Base-by-base conservation (phyloP, 1,140 invertebrate genomes). In the Hycleus cichorii region DNA sequence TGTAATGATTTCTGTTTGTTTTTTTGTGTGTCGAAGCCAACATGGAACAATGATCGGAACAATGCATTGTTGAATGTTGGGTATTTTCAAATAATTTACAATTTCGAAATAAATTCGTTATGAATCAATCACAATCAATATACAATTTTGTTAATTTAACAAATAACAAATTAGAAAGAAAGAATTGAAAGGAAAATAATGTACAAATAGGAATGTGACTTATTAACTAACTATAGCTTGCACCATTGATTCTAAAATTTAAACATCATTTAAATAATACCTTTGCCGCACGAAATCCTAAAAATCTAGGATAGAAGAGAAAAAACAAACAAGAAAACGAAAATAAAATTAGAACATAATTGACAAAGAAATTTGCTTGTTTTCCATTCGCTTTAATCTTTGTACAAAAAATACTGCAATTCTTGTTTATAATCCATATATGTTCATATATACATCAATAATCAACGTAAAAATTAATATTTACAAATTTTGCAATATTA, bases 191-290 rank as follows among this genome's bases (percentile, higher is more conserved):
- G 18, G 18, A 18, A 18, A 32, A 32, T 32, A 32, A 32, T 32
- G 4, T 32, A 59, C 52, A 64, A 64, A 51, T 60, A 64, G 64
- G 64, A 66, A 66, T 66, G 64, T 66, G 52, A 66, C 62, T 62
- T 65, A 57, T 42, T 60, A 51, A 48, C 56, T 57, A 55, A 51
- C 32, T 32, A 32, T 32, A 65, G 58, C 59, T 67, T 66, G 64
- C 65, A 67, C 64, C 64, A 69, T 69, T 67, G 65, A 69, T 69
- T 69, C 64, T 60, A 65, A 61, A 57, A 49, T 54, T 53, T 53
- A 27, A 46, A 53, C 51, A 46, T 25, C 42, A 44, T 53, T 58
- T 45, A 62, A 61, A 62, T 58, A 62, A 62, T 46, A 57, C 60
- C 50, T 62, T 62, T 62, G 50, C 55, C 46, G 32, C 32, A 50